Conservation (phyloP, 2,797 vertebrate species). For the Muscicapa striata region DNA sequence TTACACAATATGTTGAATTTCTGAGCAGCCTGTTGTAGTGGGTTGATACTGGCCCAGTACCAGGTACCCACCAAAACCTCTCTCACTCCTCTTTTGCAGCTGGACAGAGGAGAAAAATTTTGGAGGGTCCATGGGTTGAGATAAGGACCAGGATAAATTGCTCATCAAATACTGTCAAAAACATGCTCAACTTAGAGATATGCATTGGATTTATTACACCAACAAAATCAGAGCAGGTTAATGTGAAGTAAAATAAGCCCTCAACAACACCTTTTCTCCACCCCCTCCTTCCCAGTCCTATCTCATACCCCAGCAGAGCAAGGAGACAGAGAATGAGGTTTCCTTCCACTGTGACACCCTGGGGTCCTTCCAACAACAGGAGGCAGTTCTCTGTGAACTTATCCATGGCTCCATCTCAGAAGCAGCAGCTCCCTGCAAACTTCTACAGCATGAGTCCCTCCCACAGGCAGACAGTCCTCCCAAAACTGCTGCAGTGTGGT, state of each 20-base stretch:
- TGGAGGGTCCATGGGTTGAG: fast-evolving
- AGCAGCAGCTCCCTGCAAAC: neutral
- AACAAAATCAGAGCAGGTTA: neutral
- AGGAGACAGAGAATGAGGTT: fast-evolving
- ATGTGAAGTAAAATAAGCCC: neutral
- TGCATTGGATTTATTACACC: neutral
- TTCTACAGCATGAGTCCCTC: fast-evolving
- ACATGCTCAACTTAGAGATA: neutral
- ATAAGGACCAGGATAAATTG: neutral
- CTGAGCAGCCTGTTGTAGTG: neutral
- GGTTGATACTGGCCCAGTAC: neutral
- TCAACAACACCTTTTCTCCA: neutral
- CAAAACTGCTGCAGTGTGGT: fast-evolving
- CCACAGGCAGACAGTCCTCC: fast-evolving
- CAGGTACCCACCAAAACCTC: neutral
- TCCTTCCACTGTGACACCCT: fast-evolving
- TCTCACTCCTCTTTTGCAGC: neutral
- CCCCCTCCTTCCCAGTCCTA: neutral
- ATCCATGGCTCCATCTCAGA: fast-evolving
- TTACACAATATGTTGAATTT: neutral
- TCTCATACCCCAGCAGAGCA: fast-evolving
- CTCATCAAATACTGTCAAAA: fast-evolving
- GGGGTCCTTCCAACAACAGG: neutral
- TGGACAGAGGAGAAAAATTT: neutral
- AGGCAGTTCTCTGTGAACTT: neutral